Evolutionary conservation across 1,140 invertebrate genomes (phyloP).

Genomic region (Druon quercuslanigerum): DNA sequence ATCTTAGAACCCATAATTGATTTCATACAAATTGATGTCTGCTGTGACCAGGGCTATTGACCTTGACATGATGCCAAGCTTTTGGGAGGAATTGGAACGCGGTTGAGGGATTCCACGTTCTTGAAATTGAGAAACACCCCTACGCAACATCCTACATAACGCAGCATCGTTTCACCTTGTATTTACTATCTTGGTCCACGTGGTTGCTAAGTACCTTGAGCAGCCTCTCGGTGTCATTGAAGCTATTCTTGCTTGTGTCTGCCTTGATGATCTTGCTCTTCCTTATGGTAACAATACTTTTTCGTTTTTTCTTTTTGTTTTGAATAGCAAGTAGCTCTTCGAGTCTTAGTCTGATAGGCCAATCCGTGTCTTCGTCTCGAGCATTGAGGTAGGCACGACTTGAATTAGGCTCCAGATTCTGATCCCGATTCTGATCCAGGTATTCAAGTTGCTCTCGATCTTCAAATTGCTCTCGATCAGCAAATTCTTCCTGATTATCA

Average conservation of each 20-base stretch:
- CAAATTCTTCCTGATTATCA: not conserved
- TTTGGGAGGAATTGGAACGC: slow-evolving; percentile 14
- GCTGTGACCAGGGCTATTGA: slow-evolving; percentile 42
- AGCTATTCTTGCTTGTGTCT: slow-evolving; percentile 57
- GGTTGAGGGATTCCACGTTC: slow-evolving; percentile 15
- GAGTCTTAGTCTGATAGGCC: slow-evolving; percentile 67
- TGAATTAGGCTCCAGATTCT: slow-evolving; percentile 28
- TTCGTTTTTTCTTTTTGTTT: slow-evolving; percentile 59
- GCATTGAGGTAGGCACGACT: slow-evolving; percentile 50
- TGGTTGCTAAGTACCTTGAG: slow-evolving; percentile 73
- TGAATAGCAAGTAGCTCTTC: slow-evolving; percentile 69
- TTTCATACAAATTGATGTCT: slow-evolving; percentile 18
- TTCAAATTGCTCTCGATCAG: not conserved
- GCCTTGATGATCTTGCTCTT: slow-evolving; percentile 57
- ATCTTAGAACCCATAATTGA: no score
- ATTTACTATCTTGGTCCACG: slow-evolving; percentile 73
- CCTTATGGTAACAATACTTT: slow-evolving; percentile 59
- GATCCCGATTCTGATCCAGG: slow-evolving; percentile 11
- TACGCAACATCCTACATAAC: slow-evolving; percentile 65
- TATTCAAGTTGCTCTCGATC: not conserved
- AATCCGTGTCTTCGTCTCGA: slow-evolving; percentile 54
- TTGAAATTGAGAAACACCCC: not conserved
- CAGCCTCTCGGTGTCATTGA: slow-evolving; percentile 71
- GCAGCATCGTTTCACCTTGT: slow-evolving; percentile 71
- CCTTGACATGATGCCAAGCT: slow-evolving; percentile 39